Conservation (phyloP, 1,140 invertebrate species). For the Listronotus bonariensis region DNA sequence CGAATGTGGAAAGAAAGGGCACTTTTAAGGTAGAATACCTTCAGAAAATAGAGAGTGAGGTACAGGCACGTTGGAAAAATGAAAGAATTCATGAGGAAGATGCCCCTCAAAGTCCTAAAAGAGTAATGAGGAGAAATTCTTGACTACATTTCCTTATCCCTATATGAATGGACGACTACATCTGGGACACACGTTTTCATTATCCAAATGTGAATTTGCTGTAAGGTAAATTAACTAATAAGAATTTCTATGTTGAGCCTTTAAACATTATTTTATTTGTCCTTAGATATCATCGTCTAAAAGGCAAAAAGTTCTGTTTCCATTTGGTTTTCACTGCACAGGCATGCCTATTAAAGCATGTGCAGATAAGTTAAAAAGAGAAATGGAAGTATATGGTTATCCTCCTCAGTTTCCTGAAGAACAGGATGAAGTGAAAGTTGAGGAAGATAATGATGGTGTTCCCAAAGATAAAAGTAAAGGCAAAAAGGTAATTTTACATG, state of each 20-base stretch:
- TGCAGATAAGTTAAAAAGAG: constrained; percentile 95
- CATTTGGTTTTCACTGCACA: constrained; percentile 98
- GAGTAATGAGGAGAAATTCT: constrained; percentile 79
- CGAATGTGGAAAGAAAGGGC: constrained; percentile 79
- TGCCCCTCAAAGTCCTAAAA: constrained; percentile 67
- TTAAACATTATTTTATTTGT: constrained; percentile 43
- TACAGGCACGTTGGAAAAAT: constrained; percentile 83
- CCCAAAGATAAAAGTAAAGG: constrained; percentile 96
- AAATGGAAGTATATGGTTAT: constrained; percentile 90
- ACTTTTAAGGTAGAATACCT: constrained; percentile 92
- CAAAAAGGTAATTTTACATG: constrained; percentile 76
- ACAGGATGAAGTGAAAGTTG: constrained; percentile 56
- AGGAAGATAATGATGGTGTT: constrained; percentile 64
- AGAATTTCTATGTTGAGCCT: background rate
- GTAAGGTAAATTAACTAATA: constrained; percentile 64
- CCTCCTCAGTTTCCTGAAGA: constrained; percentile 88
- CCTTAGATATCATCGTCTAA: constrained; percentile 70
- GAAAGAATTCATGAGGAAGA: constrained; percentile 81
- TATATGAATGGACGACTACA: constrained; percentile 99
- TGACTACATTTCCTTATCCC: constrained; percentile 96
- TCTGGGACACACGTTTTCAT: constrained; percentile 95
- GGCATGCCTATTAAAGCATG: constrained; percentile 97
- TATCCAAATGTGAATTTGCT: constrained; percentile 98
- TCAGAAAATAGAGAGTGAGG: constrained; percentile 82
- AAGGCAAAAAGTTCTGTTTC: constrained; percentile 94